Evolutionary conservation across 2,113 vertebrate species (phyloP).

Genomic region (Sterna hirundo): DNA sequence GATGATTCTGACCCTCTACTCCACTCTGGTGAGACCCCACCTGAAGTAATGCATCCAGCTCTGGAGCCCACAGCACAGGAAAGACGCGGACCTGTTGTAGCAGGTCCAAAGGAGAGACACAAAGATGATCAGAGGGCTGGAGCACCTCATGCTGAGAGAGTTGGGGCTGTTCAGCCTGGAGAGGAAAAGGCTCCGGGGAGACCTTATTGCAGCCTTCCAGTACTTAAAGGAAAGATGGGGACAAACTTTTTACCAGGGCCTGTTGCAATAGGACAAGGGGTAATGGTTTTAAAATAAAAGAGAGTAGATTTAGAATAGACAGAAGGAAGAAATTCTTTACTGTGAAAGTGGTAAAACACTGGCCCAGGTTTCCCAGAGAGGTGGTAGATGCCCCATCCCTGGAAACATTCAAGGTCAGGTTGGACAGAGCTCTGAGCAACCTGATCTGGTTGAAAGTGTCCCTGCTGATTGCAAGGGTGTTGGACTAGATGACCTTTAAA

Average conservation of each 20-base stretch:
- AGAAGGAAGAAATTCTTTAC: background rate
- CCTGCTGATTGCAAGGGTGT: background rate
- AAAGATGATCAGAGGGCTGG: too few relatives aligned
- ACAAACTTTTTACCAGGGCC: background rate
- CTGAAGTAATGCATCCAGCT: background rate
- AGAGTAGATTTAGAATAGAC: background rate
- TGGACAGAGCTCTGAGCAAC: background rate
- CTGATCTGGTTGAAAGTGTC: background rate
- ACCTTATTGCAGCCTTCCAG: background rate
- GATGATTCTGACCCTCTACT: background rate
- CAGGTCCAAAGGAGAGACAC: too few relatives aligned
- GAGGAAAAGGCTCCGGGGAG: background rate
- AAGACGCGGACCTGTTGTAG: background rate
- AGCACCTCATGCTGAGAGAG: too few relatives aligned
- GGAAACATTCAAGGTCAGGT: background rate
- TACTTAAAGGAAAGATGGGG: background rate
- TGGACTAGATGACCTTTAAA: background rate
- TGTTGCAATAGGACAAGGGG: background rate
- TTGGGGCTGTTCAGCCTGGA: background rate
- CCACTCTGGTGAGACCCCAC: background rate
- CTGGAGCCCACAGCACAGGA: background rate
- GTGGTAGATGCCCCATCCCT: background rate
- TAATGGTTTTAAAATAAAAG: background rate
- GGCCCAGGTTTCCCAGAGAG: background rate
- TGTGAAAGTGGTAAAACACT: background rate